Evolutionary conservation across 2,797 vertebrate genomes (phyloP).

Genomic region (Syndactyla subalaris): DNA sequence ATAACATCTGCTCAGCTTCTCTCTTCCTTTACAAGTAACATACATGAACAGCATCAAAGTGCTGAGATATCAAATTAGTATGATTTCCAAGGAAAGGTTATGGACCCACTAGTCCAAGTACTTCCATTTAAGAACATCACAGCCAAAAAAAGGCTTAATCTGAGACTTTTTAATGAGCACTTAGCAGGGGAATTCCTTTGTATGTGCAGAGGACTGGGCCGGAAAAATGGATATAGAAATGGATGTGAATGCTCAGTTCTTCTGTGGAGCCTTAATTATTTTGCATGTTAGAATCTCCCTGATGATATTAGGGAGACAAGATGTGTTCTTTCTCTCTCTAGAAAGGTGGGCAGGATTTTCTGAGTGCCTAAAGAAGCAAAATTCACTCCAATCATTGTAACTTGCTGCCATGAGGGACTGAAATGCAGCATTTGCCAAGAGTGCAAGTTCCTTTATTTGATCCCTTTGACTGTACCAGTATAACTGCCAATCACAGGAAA

Average conservation of each 20-base stretch:
- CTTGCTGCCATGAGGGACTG: background rate
- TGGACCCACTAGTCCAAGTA: background rate
- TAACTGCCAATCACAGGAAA: slow-evolving; percentile 64
- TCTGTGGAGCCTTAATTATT: background rate
- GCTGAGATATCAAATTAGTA: background rate
- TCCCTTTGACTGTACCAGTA: slow-evolving; percentile 33
- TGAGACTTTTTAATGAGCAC: background rate
- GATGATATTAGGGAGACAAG: background rate
- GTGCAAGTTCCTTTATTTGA: slow-evolving; percentile 40
- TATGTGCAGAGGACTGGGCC: background rate
- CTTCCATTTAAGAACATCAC: accelerated
- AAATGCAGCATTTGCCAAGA: slow-evolving; percentile 30
- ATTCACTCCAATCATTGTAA: background rate
- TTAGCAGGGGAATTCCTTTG: background rate
- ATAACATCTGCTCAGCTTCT: background rate
- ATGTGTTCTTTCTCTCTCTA: background rate
- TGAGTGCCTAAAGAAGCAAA: background rate
- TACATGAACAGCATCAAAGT: background rate
- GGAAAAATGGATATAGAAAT: background rate
- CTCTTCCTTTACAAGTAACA: background rate
- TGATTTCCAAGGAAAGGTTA: background rate
- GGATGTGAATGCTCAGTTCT: background rate
- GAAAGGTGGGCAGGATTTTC: background rate
- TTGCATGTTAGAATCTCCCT: background rate
- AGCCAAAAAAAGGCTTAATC: background rate